phyloP scores from a whole-genome alignment of 2,888 invertebrate genomes.

The Rotaria magnacalcarata region DNA sequence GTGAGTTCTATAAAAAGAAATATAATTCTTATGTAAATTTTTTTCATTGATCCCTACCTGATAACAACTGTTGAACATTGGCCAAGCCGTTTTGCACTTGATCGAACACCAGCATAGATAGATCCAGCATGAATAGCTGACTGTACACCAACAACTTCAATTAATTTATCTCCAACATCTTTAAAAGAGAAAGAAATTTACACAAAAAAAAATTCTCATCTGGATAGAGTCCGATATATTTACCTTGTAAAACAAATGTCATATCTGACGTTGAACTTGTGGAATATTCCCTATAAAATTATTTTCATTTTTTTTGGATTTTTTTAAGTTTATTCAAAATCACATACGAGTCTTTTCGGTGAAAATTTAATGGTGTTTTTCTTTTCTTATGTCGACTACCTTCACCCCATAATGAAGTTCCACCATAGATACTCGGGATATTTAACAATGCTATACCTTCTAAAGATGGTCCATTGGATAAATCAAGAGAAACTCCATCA shows the following conservation, averaged over 20 bases:
- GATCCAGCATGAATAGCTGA: slow-evolving; percentile 95
- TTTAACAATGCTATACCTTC: slow-evolving; percentile 91
- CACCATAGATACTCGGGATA: slow-evolving; percentile 94
- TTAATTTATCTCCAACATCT: slow-evolving; percentile 71
- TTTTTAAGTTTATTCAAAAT: neutral
- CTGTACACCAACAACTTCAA: slow-evolving; percentile 92
- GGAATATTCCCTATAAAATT: neutral
- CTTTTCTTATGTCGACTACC: neutral
- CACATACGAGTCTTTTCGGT: slow-evolving; percentile 23
- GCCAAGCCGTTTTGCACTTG: slow-evolving; percentile 81
- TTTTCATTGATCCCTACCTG: slow-evolving; percentile 61
- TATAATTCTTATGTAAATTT: neutral
- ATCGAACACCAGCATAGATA: slow-evolving; percentile 81
- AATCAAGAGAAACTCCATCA: slow-evolving; percentile 81
- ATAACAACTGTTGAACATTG: slow-evolving; percentile 88
- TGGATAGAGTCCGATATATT: no score
- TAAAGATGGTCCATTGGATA: slow-evolving; percentile 81
- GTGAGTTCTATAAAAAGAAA: slow-evolving; percentile 66
- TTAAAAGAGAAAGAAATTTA: slow-evolving; percentile 4
- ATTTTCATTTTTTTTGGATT: no score
- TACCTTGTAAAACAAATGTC: slow-evolving; percentile 36
- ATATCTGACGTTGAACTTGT: slow-evolving; percentile 33
- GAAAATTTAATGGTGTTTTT: slow-evolving; percentile 8
- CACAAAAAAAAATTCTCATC: no score
- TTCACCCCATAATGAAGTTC: slow-evolving; percentile 86